Base-by-base conservation (phyloP, 1,140 invertebrate species). In the Nymphalis io region DNA sequence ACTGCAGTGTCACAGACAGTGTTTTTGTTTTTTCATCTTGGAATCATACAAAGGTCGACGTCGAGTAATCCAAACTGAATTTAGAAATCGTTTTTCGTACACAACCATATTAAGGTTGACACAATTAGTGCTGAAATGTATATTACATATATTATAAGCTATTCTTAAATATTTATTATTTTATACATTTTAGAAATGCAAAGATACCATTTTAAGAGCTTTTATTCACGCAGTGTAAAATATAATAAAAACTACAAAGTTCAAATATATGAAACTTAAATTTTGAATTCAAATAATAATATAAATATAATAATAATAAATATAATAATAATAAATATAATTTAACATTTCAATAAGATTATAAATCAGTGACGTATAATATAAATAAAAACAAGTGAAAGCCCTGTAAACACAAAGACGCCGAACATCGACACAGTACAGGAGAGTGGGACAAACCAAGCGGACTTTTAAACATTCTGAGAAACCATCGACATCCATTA, bases 381-480 rank as follows among this genome's bases (percentile, higher is more conserved):
- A 1, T 33, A 33, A 33, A 33, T 33, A 33, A 33, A 33, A 27
- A 15, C 11, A 21, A 48, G 23, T 57, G 51, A 18, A 21, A 68
- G 46, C 67, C 67, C 59, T 68, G 55, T 12, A 18, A 12, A 15
- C 18, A 72, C 64, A 68, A 68, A 72, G 70, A 51, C 12, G 21
- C 70, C 70, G 65, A 60, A 44, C 18, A 44, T 33, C 16, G 16
- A 48, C 44, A 67, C 12, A 57, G 15, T 33, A 2, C 21, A 55
- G 21, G 20, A 21, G 48, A 27, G 70, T 44, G 48, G 40, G 46
- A 48, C 65, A 63, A 72, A 63, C 60, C 48, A 53, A 33, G 46
- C 58, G 51, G 58, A 70, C 46, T 16, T 33, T 57, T 11, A 21
- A 15, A 23, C 46, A 18, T 72, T 72, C 70, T 27, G 21, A 53